Base-by-base conservation (phyloP, 1,140 invertebrate species). In the Drosophila parabipectinata region DNA sequence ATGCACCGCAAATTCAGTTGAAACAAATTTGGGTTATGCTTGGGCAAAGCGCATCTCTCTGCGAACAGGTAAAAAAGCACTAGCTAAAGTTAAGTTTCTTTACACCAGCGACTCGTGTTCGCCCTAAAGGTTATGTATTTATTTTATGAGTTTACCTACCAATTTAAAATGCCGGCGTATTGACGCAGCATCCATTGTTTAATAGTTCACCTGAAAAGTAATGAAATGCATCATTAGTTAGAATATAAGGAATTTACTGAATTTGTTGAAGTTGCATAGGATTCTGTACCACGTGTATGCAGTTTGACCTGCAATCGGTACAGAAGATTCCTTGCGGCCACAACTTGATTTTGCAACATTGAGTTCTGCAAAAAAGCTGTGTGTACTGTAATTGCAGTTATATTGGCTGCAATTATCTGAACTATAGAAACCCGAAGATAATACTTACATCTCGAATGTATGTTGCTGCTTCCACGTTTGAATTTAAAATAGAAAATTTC, bases 51-150 rank as follows among this genome's bases (percentile, higher is more conserved):
- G 67, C 41, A 67, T 47, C 90, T 18, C 12, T 91, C 76, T 91
- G 37, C 87, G 90, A 91, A 81, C 79, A 85, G 62, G 61, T 77
- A 84, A 88, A 87, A 57, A 90, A 91, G 90, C 90, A 91, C 90
- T 91, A 90, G 80, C 72, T 82, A 90, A 91, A 91, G 85, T 81
- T 18, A 78, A 50, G 7, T 50, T 57, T 91, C 90, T 91, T 82
- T 82, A 77, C 72, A 91, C 83, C 87, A 91, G 90, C 90, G 90
- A 91, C 88, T 90, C 88, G 56, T 68, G 83, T 76, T 90, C 73
- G 50, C 74, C 32, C 37, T 28, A 14, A 2, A 32, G 26, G 1
- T 37, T 55, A 0, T 28, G 3, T 1, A 18, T 7, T 14, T 15
- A 1, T 15, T n/a, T n/a, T n/a, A 21, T 3, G 0, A 24, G 1